Evolutionary conservation across 2,797 vertebrate genomes (phyloP), one percentile per base, ranked within the genome.

Genomic region (Poeciliopsis presidionis): DNA sequence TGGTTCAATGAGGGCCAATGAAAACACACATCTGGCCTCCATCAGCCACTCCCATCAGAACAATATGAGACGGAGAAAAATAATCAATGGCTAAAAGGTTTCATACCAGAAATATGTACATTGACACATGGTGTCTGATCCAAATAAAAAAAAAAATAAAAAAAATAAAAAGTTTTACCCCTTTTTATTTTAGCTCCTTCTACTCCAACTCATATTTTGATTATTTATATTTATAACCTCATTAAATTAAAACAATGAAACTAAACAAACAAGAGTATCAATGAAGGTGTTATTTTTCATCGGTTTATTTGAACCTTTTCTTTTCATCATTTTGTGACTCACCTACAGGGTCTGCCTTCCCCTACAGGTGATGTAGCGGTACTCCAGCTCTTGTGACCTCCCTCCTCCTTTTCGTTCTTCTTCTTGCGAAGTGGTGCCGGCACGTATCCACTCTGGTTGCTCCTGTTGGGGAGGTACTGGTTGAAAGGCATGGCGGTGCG

Each of bases 381-480:
- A 78, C 97, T 98, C 97, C 98, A 99, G 86, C 98, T 99, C 90
- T 96, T 97, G n/a, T 96, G 92, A 22, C 92, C 96, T 7, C 96
- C 96, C 2, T 97, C 97, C 5, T 97, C 97, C 16, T 95, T 94
- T 11, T 98, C 97, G 0, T 86, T 91, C 77, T 93, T 97, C 91
- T 97, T 98, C 78, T 95, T 97, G 75, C 97, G 96, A 61, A 98
- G 95, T 0, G 96, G 96, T 7, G 96, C 91, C 0, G 98, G 97
- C 76, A 98, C 73, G 0, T 99, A 99, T 43, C 96, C 95, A 0
- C 96, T 96, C 96, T 98, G 98, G 93, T 99, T 99, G 92, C 95
- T 97, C 91, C 96, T 98, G 94, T 99, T 99, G 1, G 98, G 98
- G 87, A 99, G 96, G 95, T 98, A 99, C 93, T 99, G 98, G 94